These are phyloP conservation scores for Idaea aversata DNA, from an alignment of 2,888 invertebrate species.

Conservation along the genomic window DNA sequence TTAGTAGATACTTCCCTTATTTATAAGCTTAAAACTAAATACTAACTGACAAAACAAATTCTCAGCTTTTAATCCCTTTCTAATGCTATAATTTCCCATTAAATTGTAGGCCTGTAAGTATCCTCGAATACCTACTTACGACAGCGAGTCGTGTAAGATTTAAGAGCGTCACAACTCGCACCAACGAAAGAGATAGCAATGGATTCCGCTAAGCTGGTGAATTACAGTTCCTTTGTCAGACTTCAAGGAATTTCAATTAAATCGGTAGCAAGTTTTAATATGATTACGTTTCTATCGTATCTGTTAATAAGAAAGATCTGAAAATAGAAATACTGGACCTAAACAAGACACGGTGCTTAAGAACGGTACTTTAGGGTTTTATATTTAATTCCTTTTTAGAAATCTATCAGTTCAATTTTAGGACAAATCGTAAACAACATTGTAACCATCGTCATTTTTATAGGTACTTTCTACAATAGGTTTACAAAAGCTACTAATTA, in stretches of 20 bases:
- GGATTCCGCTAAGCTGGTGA: constrained; percentile 61
- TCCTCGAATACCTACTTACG: constrained; percentile 49
- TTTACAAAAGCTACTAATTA: neutral
- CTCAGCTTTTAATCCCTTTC: constrained; percentile 24
- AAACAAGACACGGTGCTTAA: too few species aligned
- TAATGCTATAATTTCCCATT: constrained; percentile 56
- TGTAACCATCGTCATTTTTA: neutral
- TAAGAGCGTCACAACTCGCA: constrained; percentile 58
- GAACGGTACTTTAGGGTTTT: too few species aligned
- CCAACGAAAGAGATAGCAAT: constrained; percentile 63
- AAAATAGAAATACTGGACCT: neutral
- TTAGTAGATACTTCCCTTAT: too few species aligned
- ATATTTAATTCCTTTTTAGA: too few species aligned
- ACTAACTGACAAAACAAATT: neutral
- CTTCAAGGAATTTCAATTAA: constrained; percentile 19
- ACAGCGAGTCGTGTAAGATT: constrained; percentile 60
- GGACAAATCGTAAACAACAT: neutral
- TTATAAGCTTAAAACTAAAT: too few species aligned
- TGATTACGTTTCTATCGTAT: neutral
- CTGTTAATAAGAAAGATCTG: neutral
- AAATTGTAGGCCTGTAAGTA: constrained; percentile 64
- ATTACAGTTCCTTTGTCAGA: constrained; percentile 61
- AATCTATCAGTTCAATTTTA: too few species aligned
- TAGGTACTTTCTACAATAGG: neutral
- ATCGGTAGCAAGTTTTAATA: neutral